Evolutionary conservation across 2,888 invertebrate genomes (phyloP), one percentile per base, ranked within the genome.

Genomic region (Drosophila atripex): DNA sequence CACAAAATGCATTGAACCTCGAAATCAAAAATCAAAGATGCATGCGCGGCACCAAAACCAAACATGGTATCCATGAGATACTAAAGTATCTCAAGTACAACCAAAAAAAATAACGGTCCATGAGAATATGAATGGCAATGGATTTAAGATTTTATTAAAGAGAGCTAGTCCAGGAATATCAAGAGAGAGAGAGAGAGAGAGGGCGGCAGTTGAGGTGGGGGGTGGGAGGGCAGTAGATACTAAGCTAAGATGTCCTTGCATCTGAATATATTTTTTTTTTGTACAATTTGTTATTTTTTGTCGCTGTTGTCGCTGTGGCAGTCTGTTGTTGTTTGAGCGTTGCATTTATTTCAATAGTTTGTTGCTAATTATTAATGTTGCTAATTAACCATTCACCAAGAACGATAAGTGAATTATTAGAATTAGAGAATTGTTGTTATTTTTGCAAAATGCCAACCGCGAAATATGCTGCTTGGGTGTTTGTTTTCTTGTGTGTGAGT

Each of bases 11-110:
- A 43, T 59, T 23, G 43, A 50, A 59, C 60, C 58, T 61, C 35
- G 28, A 46, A 46, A 25, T 35, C 18, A 25, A 30, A 32, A 32
- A 35, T 8, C 59, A 14, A 32, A 28, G 43, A 50, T 59, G 49
- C 61, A 59, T 59, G 61, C 61, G 61, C 60, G 61, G 61, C 65
- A 52, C 68, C 68, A 57, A 56, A 68, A 68, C 68, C 68, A 56
- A 52, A 28, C 35, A 7, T 12, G 30, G 60, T 50, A 35, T 28
- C 14, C 12, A 28, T 2, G 16, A 23, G 46, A 25, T 38, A 46
- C 46, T 25, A 9, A n/a, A 21, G 4, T 35, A 57, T 59, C 16
- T 16, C 39, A 9, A 43, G 57, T 57, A 39, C 11, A 30, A 38
- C 12, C 28, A n/a, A 47, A 18, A 18, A 43, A 43, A 21, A 43